Base-by-base conservation (phyloP, 2,888 invertebrate species). In the Drosophila meridionalis region DNA sequence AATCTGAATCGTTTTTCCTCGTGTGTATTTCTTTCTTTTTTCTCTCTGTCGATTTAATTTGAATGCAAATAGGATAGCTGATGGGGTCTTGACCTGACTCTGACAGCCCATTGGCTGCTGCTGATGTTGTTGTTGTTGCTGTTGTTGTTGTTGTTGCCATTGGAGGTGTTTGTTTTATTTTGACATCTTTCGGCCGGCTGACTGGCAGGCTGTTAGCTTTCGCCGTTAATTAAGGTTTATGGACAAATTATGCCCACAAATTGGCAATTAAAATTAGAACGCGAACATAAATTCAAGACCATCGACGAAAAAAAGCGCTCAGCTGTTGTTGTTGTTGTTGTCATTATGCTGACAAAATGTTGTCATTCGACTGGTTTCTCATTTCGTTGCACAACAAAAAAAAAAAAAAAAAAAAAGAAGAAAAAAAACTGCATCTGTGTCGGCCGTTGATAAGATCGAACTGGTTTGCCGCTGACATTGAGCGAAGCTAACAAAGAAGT, bases 261-360 rank as follows among this genome's bases (percentile, higher is more conserved):
- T 90, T 90, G 86, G 76, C 86, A 90, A 86, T 86, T 86, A 90
- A 90, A 86, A 86, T 86, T 90, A 86, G 90, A 86, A 88, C 90
- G 83, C 83, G 83, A 73, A 75, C 83, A 86, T 86, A 86, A 86
- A 86, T 90, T 86, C 80, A 85, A 77, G 70, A 80, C 69, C 69
- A 63, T 26, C 68, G 30, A 40, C 77, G 60, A 78, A 78, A 82
- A 32, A 52, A 48, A 26, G 1, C 32, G 56, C 57, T 40, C 38
- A 56, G 48, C 59, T 69, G 52, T 42, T 43, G 81, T 61, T 80
- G 76, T 75, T 69, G 50, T 57, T 78, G 76, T 80, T 76, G 76
- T 77, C 61, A 78, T 80, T 63, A 76, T 60, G 60, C 64, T 73
- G 64, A 88, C 83, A 83, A 83, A 80, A 86, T 76, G 83, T 73